Percentiles rank a stretch among this genome's conserved stretches.
Evolutionary conservation across 92 coral and sea anemone species (phyloP).

Genomic region (Epizoanthus scotinus): DNA sequence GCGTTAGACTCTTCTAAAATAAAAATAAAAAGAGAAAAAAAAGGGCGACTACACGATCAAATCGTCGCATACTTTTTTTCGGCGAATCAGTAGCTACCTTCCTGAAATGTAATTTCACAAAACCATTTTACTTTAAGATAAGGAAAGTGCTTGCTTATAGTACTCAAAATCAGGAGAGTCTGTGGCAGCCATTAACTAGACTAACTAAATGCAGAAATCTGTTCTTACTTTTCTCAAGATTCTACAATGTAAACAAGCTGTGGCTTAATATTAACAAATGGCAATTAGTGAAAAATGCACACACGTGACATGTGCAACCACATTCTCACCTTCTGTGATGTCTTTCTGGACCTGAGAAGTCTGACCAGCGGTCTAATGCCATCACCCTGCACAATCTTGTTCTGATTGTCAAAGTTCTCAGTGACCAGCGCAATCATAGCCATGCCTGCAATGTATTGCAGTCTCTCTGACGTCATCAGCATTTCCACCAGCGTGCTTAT

Average conservation of each 20-base stretch:
- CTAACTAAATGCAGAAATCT: not conserved
- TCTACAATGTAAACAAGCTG: not conserved
- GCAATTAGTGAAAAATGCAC: too few species aligned
- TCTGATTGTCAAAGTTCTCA: constrained; percentile 91
- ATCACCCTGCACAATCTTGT: constrained; percentile 90
- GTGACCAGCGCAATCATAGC: constrained; percentile 92
- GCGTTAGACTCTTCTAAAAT: too few species aligned
- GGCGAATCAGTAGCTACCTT: too few species aligned
- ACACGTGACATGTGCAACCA: too few species aligned
- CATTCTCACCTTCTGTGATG: constrained; percentile 75
- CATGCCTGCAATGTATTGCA: constrained; percentile 94
- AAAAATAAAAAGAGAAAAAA: too few species aligned
- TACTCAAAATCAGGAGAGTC: too few species aligned
- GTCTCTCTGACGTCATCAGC: constrained; percentile 95
- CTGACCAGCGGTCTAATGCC: constrained; percentile 94
- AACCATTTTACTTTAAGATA: too few species aligned
- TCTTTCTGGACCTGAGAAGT: constrained; percentile 77
- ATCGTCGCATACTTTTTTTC: too few species aligned
- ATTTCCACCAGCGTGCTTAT: constrained; percentile 92
- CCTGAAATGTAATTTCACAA: too few species aligned
- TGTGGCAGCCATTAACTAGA: too few species aligned
- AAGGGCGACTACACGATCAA: too few species aligned
- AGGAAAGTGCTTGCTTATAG: too few species aligned
- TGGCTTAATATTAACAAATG: not conserved
- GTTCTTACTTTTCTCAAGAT: not conserved